Evolutionary conservation across 2,888 invertebrate species (phyloP).

Genomic region (Apocheima hispidaria): DNA sequence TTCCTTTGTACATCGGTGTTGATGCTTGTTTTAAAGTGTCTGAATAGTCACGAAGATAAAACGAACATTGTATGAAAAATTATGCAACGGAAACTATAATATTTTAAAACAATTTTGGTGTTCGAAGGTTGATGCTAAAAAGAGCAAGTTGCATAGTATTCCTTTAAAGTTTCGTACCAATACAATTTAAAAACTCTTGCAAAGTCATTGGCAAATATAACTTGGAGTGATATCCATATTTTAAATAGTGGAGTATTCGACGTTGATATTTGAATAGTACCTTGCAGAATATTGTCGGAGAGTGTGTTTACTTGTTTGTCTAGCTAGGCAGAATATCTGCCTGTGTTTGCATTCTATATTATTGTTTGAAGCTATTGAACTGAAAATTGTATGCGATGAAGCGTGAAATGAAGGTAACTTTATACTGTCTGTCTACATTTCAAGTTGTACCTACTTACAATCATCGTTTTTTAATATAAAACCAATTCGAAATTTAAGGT

Average conservation of each 20-base stretch:
- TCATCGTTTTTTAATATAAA: background rate
- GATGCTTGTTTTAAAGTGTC: slow-evolving; percentile 30
- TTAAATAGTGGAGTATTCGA: slow-evolving; percentile 19
- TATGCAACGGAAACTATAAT: slow-evolving; percentile 32
- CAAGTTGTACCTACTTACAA: too few species aligned
- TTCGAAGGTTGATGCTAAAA: slow-evolving; percentile 56
- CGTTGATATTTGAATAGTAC: slow-evolving; percentile 31
- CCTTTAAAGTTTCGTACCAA: slow-evolving; percentile 37
- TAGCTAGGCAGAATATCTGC: slow-evolving; percentile 30
- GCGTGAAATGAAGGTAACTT: slow-evolving; percentile 9
- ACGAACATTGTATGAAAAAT: slow-evolving; percentile 19
- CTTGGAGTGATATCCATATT: slow-evolving; percentile 27
- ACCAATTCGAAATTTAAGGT: too few species aligned
- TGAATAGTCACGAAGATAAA: slow-evolving; percentile 23
- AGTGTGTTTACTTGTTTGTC: slow-evolving; percentile 30
- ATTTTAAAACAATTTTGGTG: slow-evolving; percentile 29
- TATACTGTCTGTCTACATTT: too few species aligned
- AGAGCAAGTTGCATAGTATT: slow-evolving; percentile 48
- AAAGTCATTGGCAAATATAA: slow-evolving; percentile 47
- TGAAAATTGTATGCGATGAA: slow-evolving; percentile 18
- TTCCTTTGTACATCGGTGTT: slow-evolving; percentile 22
- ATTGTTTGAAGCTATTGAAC: slow-evolving; percentile 29
- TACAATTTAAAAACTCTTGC: slow-evolving; percentile 43
- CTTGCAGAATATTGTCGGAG: slow-evolving; percentile 18
- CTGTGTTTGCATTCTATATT: slow-evolving; percentile 29